phyloP scores from a whole-genome alignment of 1,140 invertebrate species.

The Coelopa frigida region DNA sequence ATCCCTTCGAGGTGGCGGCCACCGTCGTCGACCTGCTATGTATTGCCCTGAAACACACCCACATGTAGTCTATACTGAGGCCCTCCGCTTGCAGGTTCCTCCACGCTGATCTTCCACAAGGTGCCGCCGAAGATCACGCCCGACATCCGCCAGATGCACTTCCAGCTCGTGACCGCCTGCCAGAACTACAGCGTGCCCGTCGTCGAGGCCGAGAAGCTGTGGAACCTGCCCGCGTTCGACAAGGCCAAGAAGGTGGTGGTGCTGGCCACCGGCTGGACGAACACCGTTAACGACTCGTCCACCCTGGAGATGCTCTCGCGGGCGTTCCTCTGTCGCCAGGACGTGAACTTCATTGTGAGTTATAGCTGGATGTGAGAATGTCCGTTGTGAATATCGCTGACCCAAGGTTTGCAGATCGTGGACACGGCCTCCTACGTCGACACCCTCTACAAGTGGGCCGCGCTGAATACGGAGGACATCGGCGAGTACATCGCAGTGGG shows the following conservation, averaged over 20 bases:
- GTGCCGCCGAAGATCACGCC: neutral
- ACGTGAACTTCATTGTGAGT: neutral
- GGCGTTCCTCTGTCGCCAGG: neutral
- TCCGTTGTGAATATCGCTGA: too few species aligned
- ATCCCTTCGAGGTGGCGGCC: constrained; percentile 6
- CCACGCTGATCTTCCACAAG: neutral
- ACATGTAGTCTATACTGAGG: too few species aligned
- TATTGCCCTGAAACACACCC: too few species aligned
- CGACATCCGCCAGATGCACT: neutral
- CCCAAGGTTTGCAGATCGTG: too few species aligned
- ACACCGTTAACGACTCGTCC: neutral
- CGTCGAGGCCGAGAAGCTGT: neutral
- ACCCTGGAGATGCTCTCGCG: neutral
- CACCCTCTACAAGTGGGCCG: constrained; percentile 40
- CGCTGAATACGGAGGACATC: constrained; percentile 37
- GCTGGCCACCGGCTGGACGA: neutral
- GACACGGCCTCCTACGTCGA: constrained; percentile 37
- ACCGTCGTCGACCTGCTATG: too few species aligned
- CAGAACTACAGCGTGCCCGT: neutral
- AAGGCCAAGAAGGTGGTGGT: neutral
- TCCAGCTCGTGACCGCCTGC: neutral
- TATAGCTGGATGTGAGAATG: too few species aligned
- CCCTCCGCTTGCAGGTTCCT: too few species aligned
- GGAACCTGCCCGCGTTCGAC: neutral
- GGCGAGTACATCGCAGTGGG: constrained; percentile 30